A percentile compares a stretch with the other conserved stretches of the same genome.
Conservation (phyloP, 2,888 invertebrate species). For the Hydraecia micacea region DNA sequence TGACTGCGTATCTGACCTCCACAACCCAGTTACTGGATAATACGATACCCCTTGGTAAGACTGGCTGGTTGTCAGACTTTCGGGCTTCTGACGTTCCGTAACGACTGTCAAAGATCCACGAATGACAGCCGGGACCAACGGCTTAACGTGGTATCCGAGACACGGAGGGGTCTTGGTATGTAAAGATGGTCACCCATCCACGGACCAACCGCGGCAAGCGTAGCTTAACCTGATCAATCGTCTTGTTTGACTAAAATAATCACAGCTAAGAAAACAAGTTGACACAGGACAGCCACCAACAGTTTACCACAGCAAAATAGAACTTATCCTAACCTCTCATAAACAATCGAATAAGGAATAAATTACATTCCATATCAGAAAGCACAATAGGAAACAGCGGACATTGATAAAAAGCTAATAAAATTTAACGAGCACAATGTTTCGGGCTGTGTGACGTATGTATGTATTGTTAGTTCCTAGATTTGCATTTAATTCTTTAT, state of each 20-base stretch:
- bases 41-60: too few relatives aligned
- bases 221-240: too few relatives aligned
- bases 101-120: too few relatives aligned
- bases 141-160: too few relatives aligned
- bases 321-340: background rate
- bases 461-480: constrained; percentile 24
- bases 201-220: too few relatives aligned
- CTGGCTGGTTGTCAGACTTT: too few relatives aligned
- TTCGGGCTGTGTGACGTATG: constrained; percentile 38
- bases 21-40: too few relatives aligned
- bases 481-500: constrained; percentile 40
- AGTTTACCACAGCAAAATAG: background rate
- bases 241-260: background rate
- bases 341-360: constrained; percentile 7
- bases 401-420: constrained; percentile 58
- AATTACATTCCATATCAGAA: constrained; percentile 27
- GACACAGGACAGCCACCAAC: background rate
- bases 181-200: too few relatives aligned
- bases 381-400: constrained; percentile 24
- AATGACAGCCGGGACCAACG: too few relatives aligned
- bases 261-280: background rate
- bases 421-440: constrained; percentile 50
- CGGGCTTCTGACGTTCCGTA: too few relatives aligned
- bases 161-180: too few relatives aligned
- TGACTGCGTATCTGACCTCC: too few relatives aligned